Evolutionary conservation across 2,888 invertebrate species (phyloP), one percentile per base, ranked within the genome.

Genomic region (Pachliopta kotzebuea): DNA sequence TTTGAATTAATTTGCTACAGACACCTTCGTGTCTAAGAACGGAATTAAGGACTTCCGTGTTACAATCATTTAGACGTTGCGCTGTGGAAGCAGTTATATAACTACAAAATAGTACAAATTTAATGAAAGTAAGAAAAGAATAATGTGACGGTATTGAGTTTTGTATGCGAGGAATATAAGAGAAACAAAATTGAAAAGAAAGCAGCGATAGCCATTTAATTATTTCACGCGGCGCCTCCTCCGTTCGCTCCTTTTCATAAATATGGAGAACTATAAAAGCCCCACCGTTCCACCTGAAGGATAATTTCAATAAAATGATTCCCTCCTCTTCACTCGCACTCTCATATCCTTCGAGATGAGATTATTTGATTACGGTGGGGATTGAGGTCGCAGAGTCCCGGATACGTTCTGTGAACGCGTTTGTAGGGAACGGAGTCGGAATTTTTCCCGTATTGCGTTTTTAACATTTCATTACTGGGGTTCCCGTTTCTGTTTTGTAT

Each of bases 201-300:
- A 11, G 37, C 37, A 26, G 26, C 26, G 26, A 26, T 42, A 42
- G 69, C 66, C 65, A 68, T 77, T 75, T 74, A 77, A 80, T 82
- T 79, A 77, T 78, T 79, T 81, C 75, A 73, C 69, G 71, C 73
- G 67, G 72, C 72, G 70, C 53, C 65, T 65, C 56, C 63, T 60
- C 63, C 61, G 58, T 61, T 64, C 60, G 54, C 61, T 62, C 59
- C 65, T 60, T 71, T 74, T 76, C 76, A 77, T 76, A 78, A 79
- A 80, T 79, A 80, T 79, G 77, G 67, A 74, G 71, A 77, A 75
- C 73, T 75, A 72, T 68, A 70, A 65, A 63, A 68, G 66, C 62
- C 62, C 55, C 61, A 60, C 60, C 65, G 58, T 58, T 60, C 62
- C 65, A 60, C 62, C 69, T 63, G 71, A 68, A 73, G 20, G 71